Evolutionary conservation across 2,888 invertebrate genomes (phyloP).

Genomic region (Ligdia adustata): DNA sequence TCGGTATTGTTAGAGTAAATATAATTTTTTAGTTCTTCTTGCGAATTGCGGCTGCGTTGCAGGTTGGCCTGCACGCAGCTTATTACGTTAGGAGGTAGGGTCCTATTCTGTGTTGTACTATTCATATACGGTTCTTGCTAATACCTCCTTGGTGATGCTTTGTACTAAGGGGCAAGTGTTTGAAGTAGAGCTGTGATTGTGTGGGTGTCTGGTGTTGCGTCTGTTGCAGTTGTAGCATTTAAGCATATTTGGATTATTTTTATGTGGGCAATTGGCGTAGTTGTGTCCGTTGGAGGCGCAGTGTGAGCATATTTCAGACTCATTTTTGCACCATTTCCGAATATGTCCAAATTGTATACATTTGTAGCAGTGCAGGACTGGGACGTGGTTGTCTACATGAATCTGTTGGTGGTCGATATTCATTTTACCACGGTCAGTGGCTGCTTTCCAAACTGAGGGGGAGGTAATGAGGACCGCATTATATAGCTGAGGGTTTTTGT

Average conservation of each 20-base stretch:
- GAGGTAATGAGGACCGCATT: conserved; percentile 16
- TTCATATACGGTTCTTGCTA: not conserved
- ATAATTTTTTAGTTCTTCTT: not conserved
- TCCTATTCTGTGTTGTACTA: not conserved
- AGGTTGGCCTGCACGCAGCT: conserved; percentile 26
- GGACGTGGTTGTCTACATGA: conserved; percentile 16
- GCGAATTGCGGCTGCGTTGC: not conserved
- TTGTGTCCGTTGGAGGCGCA: conserved; percentile 17
- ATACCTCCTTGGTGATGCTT: too few relatives aligned
- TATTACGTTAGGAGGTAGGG: not conserved
- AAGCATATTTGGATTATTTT: not conserved
- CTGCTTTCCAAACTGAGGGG: conserved; percentile 7
- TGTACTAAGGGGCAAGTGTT: too few relatives aligned
- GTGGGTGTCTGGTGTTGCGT: too few relatives aligned
- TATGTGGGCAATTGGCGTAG: conserved; percentile 14
- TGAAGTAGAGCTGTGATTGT: too few relatives aligned
- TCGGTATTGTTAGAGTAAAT: not conserved
- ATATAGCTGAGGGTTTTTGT: conserved; percentile 7
- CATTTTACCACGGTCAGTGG: not conserved
- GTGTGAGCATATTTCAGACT: conserved; percentile 16
- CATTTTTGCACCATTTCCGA: conserved; percentile 11
- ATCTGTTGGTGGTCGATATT: conserved; percentile 27
- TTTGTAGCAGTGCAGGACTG: conserved; percentile 27
- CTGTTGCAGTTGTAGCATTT: conserved; percentile 27
- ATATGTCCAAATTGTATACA: conserved; percentile 34